Evolutionary conservation across 1,140 invertebrate genomes (phyloP).

Genomic region (Caenorhabditis brenneri): DNA sequence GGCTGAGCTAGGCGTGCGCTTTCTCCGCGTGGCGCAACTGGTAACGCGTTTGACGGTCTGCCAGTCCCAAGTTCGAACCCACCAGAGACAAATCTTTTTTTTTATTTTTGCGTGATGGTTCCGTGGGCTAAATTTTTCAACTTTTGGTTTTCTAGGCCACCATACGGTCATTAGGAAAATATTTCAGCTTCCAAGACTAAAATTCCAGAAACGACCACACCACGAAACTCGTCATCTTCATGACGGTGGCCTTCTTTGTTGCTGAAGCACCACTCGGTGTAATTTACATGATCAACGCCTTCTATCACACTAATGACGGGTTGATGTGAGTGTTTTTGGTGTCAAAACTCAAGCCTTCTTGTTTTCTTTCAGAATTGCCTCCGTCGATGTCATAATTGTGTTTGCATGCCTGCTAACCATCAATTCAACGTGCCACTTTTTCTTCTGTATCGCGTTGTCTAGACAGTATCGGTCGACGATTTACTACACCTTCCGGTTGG

Average conservation of each 20-base stretch:
- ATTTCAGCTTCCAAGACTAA: neutral
- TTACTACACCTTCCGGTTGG: neutral
- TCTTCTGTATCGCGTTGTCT: neutral
- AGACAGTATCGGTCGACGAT: neutral
- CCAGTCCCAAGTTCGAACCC: too few species aligned
- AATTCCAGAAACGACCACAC: neutral
- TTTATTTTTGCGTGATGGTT: too few species aligned
- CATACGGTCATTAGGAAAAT: too few species aligned
- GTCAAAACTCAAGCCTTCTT: neutral
- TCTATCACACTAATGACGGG: neutral
- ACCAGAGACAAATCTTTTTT: too few species aligned
- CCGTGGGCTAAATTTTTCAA: too few species aligned
- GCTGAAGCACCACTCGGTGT: conserved; percentile 5
- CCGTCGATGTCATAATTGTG: neutral
- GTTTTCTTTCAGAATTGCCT: neutral
- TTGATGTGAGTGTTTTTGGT: neutral
- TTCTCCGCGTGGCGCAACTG: too few species aligned
- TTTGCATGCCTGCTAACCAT: neutral
- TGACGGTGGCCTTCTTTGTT: neutral
- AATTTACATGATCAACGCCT: neutral
- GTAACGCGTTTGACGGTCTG: too few species aligned
- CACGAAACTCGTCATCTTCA: neutral
- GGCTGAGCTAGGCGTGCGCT: too few species aligned
- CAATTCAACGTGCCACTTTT: conserved; percentile 3
- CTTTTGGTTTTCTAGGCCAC: too few species aligned